phyloP scores from a whole-genome alignment of 2,888 invertebrate genomes.

The Athalia cordata region DNA sequence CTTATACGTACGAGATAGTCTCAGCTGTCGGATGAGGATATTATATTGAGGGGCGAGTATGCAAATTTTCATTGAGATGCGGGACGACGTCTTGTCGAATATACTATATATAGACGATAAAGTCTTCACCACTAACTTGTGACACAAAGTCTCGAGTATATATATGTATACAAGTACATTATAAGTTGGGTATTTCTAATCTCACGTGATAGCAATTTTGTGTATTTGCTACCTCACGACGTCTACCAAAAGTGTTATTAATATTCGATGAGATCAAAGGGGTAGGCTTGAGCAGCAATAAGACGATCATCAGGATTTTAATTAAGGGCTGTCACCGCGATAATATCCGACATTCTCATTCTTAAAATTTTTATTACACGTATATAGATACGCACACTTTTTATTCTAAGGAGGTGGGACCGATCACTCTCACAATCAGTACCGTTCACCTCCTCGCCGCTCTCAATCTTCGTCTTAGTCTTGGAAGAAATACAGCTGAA shows the following conservation, averaged over 20 bases:
- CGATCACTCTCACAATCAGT: too few species aligned
- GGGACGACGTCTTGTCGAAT: too few species aligned
- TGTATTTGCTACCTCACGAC: slow-evolving; percentile 40
- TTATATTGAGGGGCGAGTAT: slow-evolving; percentile 53
- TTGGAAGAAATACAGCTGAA: too few species aligned
- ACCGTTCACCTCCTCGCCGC: too few species aligned
- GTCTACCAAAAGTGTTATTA: slow-evolving; percentile 42
- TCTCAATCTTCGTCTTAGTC: too few species aligned
- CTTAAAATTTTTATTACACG: background rate
- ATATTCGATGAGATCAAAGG: slow-evolving; percentile 34
- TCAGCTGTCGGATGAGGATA: too few species aligned
- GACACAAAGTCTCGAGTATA: slow-evolving; percentile 30
- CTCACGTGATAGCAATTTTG: slow-evolving; percentile 41
- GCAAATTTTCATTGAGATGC: slow-evolving; percentile 56
- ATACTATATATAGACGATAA: slow-evolving; percentile 56
- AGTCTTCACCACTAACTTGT: slow-evolving; percentile 48
- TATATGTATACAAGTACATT: slow-evolving; percentile 24
- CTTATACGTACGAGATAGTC: slow-evolving; percentile 46
- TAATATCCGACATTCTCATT: slow-evolving; percentile 38
- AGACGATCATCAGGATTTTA: slow-evolving; percentile 36
- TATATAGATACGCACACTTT: too few species aligned
- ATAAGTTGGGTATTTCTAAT: slow-evolving; percentile 30
- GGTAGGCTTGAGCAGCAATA: background rate
- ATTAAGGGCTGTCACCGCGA: slow-evolving; percentile 45
- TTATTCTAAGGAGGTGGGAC: too few species aligned